These are phyloP conservation scores for Scaptomyza pallida DNA, from an alignment of 1,140 invertebrate genomes.

Conservation along the genomic window DNA sequence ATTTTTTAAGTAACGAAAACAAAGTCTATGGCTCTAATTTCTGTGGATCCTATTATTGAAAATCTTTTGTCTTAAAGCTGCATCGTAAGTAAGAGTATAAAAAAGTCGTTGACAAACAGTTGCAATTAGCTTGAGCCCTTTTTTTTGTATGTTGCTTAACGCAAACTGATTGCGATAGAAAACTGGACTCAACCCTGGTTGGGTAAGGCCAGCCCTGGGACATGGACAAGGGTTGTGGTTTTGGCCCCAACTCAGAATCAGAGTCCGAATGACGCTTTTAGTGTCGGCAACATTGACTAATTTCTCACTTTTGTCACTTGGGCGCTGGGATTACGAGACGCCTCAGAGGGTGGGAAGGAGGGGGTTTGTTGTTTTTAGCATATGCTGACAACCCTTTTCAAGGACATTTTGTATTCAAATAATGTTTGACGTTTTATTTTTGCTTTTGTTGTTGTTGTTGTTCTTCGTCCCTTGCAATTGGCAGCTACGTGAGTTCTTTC, in stretches of 20 bases:
- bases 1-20: no score
- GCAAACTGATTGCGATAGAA: constrained; percentile 34
- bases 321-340: constrained; percentile 16
- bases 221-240: constrained; percentile 40
- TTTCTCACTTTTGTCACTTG: constrained; percentile 74
- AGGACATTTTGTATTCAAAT: constrained; percentile 77
- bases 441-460: constrained; percentile 23
- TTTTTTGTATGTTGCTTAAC: constrained; percentile 11
- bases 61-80: no score
- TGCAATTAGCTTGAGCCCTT: background rate
- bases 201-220: background rate
- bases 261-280: constrained; percentile 54
- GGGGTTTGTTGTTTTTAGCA: background rate
- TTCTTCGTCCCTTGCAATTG: constrained; percentile 23
- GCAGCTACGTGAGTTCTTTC: constrained; percentile 28
- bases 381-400: constrained; percentile 67
- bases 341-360: background rate
- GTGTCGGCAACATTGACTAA: constrained; percentile 67
- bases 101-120: background rate
- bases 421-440: constrained; percentile 67
- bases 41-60: no score
- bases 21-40: no score
- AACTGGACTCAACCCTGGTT: background rate
- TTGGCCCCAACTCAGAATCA: constrained; percentile 36
- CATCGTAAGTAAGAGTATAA: no score